Percentiles rank a stretch among this genome's conserved stretches.
phyloP scores from a whole-genome alignment of 2,797 vertebrate species.

The Sitta carolinensis region DNA sequence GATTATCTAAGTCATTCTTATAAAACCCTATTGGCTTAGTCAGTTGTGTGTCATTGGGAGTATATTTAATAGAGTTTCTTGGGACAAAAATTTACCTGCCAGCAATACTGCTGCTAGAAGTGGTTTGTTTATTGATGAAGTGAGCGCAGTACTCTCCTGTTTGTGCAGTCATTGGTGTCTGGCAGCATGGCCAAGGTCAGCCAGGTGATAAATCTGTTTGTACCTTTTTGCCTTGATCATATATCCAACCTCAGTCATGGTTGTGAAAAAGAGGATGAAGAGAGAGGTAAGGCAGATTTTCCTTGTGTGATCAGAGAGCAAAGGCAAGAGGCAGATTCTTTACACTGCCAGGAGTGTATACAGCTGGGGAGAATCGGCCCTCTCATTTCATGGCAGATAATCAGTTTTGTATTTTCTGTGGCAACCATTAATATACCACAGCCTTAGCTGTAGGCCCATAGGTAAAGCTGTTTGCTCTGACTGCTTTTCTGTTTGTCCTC shows the following conservation, averaged over 20 bases:
- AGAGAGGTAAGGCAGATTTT: background rate
- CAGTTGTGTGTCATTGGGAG: background rate
- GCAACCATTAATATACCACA: background rate
- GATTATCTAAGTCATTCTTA: background rate
- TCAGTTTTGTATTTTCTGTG: background rate
- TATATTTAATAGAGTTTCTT: background rate
- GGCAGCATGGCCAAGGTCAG: background rate
- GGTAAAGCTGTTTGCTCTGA: background rate
- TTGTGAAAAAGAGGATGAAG: background rate
- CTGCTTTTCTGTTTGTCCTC: background rate
- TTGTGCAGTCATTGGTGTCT: background rate
- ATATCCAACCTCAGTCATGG: background rate
- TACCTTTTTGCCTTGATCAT: background rate
- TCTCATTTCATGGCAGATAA: constrained; percentile 38
- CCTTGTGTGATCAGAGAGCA: background rate
- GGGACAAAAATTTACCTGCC: background rate
- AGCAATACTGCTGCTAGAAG: background rate
- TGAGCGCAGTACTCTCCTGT: background rate
- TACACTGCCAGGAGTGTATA: background rate
- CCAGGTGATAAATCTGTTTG: background rate
- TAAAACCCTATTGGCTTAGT: background rate
- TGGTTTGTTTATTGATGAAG: background rate
- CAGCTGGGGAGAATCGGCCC: background rate
- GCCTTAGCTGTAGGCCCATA: background rate
- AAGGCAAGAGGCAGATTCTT: background rate